Evolutionary conservation across 2,797 vertebrate species (phyloP).

Genomic region (Hipposideros larvatus): DNA sequence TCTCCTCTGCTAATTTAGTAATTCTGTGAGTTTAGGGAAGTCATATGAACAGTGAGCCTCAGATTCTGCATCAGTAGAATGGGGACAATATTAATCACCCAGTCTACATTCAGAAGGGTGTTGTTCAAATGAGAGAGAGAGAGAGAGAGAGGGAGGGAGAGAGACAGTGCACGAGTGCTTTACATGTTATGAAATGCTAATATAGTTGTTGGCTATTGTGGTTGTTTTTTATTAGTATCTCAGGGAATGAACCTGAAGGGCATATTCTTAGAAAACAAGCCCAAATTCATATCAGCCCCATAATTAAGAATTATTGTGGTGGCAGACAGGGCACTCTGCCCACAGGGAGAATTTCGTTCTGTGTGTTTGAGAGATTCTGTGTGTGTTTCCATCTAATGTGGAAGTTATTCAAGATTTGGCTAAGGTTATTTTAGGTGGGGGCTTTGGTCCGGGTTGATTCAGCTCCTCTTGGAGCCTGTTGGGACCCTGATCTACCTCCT

Average conservation of each 20-base stretch:
- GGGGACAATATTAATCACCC: neutral
- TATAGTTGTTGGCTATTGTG: neutral
- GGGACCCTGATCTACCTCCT: neutral
- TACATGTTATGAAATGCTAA: neutral
- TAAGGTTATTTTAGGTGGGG: neutral
- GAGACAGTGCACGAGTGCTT: neutral
- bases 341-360: neutral
- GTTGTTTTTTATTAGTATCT: neutral
- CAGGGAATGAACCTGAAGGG: neutral
- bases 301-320: neutral
- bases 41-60: neutral
- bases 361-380: neutral
- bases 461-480: neutral
- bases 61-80: constrained; percentile 47
- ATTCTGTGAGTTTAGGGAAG: neutral
- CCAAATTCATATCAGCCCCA: neutral
- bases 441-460: neutral
- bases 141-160: neutral
- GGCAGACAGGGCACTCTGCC: neutral
- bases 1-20: constrained; percentile 5
- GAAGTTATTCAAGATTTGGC: neutral
- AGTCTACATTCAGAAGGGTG: neutral
- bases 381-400: neutral
- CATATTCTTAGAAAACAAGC: neutral
- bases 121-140: neutral